These are phyloP conservation scores for Arremon brunneinucha DNA, from an alignment of 2,797 vertebrate genomes.

Conservation along the genomic window DNA sequence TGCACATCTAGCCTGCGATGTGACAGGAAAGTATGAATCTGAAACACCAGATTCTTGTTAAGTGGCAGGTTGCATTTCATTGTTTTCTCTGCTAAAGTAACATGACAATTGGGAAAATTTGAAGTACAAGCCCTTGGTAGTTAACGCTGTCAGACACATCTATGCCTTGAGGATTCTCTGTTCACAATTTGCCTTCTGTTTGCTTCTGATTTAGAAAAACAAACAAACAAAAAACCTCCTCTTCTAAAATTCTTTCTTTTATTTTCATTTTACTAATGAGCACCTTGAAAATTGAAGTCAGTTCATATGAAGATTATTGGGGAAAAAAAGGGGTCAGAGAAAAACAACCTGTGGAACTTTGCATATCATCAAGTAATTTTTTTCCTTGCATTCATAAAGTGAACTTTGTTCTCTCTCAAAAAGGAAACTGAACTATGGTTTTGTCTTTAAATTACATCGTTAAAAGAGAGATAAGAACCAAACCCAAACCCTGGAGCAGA, in stretches of 20 bases:
- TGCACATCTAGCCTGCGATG: not conserved
- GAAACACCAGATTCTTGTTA: not conserved
- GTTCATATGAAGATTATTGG: conserved; percentile 44
- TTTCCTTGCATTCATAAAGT: conserved; percentile 24
- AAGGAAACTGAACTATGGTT: conserved; percentile 50
- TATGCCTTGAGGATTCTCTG: not conserved
- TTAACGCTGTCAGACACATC: not conserved
- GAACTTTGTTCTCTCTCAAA: conserved; percentile 56
- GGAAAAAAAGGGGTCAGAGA: not conserved
- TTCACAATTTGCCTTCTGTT: not conserved
- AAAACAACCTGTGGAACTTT: conserved; percentile 17
- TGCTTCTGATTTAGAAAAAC: conserved; percentile 38
- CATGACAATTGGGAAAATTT: not conserved
- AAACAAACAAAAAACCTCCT: not conserved
- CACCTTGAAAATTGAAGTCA: conserved; percentile 22
- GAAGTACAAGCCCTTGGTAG: not conserved
- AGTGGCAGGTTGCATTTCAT: not conserved
- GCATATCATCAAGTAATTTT: conserved; percentile 10
- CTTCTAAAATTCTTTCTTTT: conserved; percentile 4
- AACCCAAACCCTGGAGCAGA: conserved; percentile 49
- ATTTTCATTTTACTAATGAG: conserved; percentile 41
- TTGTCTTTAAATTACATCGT: conserved; percentile 58
- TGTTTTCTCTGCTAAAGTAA: not conserved
- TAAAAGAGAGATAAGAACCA: conserved; percentile 53
- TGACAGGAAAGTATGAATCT: not conserved